Evolutionary conservation across 2,113 vertebrate genomes (phyloP), one percentile per base, ranked within the genome.

Genomic region (Sciurus niger): DNA sequence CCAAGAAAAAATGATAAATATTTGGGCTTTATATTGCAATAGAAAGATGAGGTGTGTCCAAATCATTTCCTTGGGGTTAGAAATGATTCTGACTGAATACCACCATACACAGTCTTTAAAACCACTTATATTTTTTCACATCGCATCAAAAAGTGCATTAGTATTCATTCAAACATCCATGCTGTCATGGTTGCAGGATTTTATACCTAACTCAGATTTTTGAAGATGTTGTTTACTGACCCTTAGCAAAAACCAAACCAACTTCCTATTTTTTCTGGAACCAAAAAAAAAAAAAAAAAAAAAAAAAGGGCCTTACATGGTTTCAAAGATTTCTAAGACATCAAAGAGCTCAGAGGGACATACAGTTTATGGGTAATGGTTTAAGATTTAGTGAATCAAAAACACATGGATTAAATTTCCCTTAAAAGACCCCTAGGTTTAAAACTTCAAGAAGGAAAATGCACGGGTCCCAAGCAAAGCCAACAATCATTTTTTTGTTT

Each of bases 381-480:
- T 97, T 95, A 96, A 95, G 95, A 93, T 94, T 95, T 97, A 95
- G 84, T 94, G 90, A 96, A 97, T 97, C 92, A 95, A 97, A 98
- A 98, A 97, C 97, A 98, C 82, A 96, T 89, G 95, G 96, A 97
- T 98, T 97, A 97, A 96, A 96, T 97, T 97, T 96, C 97, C 89
- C 85, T 97, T 97, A 97, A 97, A 97, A 97, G 87, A 96, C 48
- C 34, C 55, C 55, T 83, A 93, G 92, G 68, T 97, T 97, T 97
- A 96, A 95, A 97, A 88, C 89, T 92, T 89, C 60, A 97, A 96
- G 90, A 93, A 60, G 32, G 92, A 86, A 97, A 96, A 95, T 94
- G 82, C 68, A 89, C 32, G 95, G 89, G 82, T 88, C 68, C 70
- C 12, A 43, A 90, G 60, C 48, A 95, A 77, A 96, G 92, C 67